phyloP scores from a whole-genome alignment of 2,113 vertebrate species.

The Tricholaema leucomelas region DNA sequence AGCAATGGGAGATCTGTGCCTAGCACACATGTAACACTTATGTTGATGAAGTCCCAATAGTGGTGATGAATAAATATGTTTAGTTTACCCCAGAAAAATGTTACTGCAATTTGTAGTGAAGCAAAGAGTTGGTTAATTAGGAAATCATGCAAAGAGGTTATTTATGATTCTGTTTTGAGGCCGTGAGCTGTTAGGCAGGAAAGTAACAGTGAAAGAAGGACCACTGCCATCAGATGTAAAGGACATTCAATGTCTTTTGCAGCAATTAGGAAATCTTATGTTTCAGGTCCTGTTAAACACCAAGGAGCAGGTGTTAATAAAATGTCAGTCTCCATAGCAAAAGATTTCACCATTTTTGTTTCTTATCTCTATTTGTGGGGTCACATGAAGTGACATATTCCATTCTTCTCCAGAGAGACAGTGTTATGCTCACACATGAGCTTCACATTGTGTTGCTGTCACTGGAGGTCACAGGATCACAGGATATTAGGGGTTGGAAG shows the following conservation, averaged over 20 bases:
- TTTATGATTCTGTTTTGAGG: background rate
- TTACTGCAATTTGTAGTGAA: background rate
- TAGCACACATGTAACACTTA: background rate
- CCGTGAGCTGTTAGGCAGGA: background rate
- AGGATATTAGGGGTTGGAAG: too few species aligned
- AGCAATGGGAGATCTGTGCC: background rate
- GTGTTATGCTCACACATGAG: background rate
- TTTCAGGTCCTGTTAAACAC: background rate
- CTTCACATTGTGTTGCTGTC: background rate
- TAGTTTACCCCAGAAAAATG: background rate
- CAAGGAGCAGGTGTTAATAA: constrained; percentile 25
- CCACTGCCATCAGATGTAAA: background rate
- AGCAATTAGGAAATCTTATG: background rate
- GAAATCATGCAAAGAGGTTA: background rate
- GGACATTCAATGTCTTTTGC: background rate
- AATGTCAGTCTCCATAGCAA: constrained; percentile 1
- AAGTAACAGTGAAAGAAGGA: background rate
- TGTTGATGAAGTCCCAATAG: background rate
- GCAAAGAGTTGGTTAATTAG: constrained; percentile 14
- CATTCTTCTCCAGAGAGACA: constrained; percentile 14
- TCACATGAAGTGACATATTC: background rate
- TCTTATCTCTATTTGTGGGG: background rate
- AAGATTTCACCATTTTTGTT: background rate
- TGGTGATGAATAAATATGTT: background rate
- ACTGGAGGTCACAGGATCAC: too few species aligned